Evolutionary conservation across 2,888 invertebrate genomes (phyloP).

Genomic region (Archaeoteleia sp.): DNA sequence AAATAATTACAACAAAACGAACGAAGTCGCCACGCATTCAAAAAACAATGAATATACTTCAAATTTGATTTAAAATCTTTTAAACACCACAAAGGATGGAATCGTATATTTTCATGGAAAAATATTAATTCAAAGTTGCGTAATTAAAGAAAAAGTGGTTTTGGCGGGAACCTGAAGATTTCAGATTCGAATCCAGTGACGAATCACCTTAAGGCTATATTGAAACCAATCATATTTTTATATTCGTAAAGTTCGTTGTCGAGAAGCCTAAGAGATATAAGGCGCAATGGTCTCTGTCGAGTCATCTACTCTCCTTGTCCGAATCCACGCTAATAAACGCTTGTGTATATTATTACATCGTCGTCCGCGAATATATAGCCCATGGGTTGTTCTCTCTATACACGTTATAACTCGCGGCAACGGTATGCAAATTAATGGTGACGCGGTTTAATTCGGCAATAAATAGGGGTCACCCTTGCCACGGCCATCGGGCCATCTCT

Average conservation of each 20-base stretch:
- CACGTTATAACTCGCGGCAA: constrained; percentile 42
- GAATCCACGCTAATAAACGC: constrained; percentile 48
- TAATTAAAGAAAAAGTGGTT: too few species aligned
- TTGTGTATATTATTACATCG: constrained; percentile 19
- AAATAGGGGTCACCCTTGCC: constrained; percentile 73
- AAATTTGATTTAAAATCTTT: too few species aligned
- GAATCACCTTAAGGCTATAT: too few species aligned
- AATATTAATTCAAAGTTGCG: too few species aligned
- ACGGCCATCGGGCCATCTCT: constrained; percentile 71
- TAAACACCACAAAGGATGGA: too few species aligned
- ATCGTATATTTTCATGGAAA: too few species aligned
- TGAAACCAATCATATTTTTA: too few species aligned
- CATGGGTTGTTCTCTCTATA: constrained; percentile 10
- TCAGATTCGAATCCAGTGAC: too few species aligned
- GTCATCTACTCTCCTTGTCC: constrained; percentile 33
- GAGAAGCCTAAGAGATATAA: constrained; percentile 12
- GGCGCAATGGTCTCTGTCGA: constrained; percentile 10
- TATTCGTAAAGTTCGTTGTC: constrained; percentile 47
- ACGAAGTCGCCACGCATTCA: too few species aligned
- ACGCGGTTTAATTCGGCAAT: constrained; percentile 75
- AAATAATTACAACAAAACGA: too few species aligned
- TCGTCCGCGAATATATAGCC: constrained; percentile 37
- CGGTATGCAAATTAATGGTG: constrained; percentile 74
- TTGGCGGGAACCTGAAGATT: too few species aligned
- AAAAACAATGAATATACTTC: too few species aligned